Evolutionary conservation across 1,140 invertebrate genomes (phyloP), one percentile per base, ranked within the genome.

Genomic region (Aphis craccivora): DNA sequence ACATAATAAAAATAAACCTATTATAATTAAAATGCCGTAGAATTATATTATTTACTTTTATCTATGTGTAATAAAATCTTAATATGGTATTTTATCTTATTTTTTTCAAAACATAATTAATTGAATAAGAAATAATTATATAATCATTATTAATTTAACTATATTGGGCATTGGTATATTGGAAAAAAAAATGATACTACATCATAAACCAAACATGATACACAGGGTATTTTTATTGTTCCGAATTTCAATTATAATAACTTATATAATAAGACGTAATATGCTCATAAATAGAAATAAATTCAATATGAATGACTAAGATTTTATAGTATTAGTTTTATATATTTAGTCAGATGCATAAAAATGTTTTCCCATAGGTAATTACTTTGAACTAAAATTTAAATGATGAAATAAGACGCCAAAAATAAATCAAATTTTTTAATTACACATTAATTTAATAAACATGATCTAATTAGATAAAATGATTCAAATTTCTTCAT

Each of bases 1-100:
- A 18, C 60, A 76, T 18, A 35, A n/a, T n/a, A 30, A 76, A 35
- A 76, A n/a, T 76, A 76, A 76, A 76, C 60, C 60, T n/a, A n/a
- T 76, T 76, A 76, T n/a, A 76, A n/a, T 76, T n/a, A n/a, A 76
- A 76, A 76, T 14, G 4, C 30, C 60, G n/a, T 76, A 18, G n/a
- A 35, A 76, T 76, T 4, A 76, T 76, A 76, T n/a, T 76, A 76
- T 76, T 76, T 76, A n/a, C 14, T 76, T 18, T 76, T 18, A n/a
- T 76, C 60, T 76, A 76, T 76, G 14, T n/a, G 60, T 76, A 76
- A 76, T 76, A 76, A 51, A n/a, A 76, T n/a, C 60, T 76, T 67
- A 30, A n/a, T 67, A 11, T 67, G 30, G 3, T n/a, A n/a, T 67
- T n/a, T 67, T 67, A 67, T 67, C 60, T 67, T 67, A 67, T n/a